Evolutionary conservation across 1,140 invertebrate species (phyloP), one percentile per base, ranked within the genome.

Genomic region (Plodia interpunctella): DNA sequence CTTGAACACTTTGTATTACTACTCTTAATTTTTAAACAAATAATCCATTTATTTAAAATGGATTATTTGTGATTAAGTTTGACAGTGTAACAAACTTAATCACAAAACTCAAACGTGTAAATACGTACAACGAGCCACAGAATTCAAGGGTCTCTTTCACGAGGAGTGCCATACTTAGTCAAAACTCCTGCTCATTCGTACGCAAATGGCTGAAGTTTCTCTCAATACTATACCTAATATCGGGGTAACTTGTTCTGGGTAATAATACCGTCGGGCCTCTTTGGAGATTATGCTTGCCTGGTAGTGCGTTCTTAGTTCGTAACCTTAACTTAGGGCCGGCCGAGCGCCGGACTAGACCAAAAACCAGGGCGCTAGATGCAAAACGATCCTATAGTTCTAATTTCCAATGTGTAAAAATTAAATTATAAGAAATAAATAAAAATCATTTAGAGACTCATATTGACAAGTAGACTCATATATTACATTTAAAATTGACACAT

Each of bases 131-230:
- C 15, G 38, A 44, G 15, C 38, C 15, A 10, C 38, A n/a, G n/a
- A 44, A n/a, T 60, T 57, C 25, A 32, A 9, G 32, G 15, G 55
- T 17, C 49, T 15, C 50, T 32, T 35, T 21, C 2, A 51, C 10
- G 17, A 15, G 51, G 38, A 59, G 49, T 9, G 28, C n/a, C 15
- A 38, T 59, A 59, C 49, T 61, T 60, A 66, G 55, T 66, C 59
- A 58, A 66, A 65, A 69, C 65, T 68, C 62, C 58, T 19, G 44
- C 51, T 65, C 55, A 66, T 66, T 66, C 60, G 56, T 56, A 57
- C 56, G 60, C 55, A 66, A 70, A 73, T 63, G 62, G 71, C 11
- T 49, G 59, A 70, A 70, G 63, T 73, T 70, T 65, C 66, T 54
- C 60, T 55, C 63, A 65, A 63, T 63, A 60, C 60, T 63, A 68